Conservation (phyloP, 1,140 invertebrate species). For the Drosophila pachea region DNA sequence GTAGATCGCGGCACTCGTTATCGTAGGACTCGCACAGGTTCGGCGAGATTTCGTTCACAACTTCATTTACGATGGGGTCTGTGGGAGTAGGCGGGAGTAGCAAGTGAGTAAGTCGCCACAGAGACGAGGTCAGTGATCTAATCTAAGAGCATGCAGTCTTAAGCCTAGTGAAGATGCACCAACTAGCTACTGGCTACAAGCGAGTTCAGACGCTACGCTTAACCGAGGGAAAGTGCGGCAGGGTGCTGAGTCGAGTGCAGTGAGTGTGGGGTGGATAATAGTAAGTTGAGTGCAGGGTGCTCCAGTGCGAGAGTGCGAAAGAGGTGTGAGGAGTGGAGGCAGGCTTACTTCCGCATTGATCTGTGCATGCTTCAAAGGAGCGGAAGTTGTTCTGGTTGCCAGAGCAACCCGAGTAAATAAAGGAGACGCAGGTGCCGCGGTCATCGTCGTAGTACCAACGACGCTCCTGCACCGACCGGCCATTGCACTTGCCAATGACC, state of each 20-base stretch:
- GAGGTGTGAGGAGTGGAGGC: conserved; percentile 18
- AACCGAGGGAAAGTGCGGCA: conserved; percentile 33
- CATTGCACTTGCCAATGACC: conserved; percentile 86
- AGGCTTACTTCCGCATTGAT: conserved; percentile 81
- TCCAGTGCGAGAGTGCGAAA: conserved; percentile 14
- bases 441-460: conserved; percentile 90
- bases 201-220: conserved; percentile 39
- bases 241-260: conserved; percentile 41
- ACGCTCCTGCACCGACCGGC: conserved; percentile 80
- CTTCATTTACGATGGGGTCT: conserved; percentile 49
- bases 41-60: conserved; percentile 46
- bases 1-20: conserved; percentile 82
- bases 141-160: conserved; percentile 53
- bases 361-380: conserved; percentile 85
- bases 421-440: conserved; percentile 85
- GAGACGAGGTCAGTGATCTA: background rate
- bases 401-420: conserved; percentile 89
- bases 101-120: no score
- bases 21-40: conserved; percentile 81
- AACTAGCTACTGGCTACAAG: conserved; percentile 11
- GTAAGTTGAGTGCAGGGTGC: conserved; percentile 39
- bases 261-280: conserved; percentile 17
- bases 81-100: background rate
- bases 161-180: conserved; percentile 58
- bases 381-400: conserved; percentile 91